phyloP scores from a whole-genome alignment of 2,113 vertebrate genomes.

The Elephantulus edwardii region DNA sequence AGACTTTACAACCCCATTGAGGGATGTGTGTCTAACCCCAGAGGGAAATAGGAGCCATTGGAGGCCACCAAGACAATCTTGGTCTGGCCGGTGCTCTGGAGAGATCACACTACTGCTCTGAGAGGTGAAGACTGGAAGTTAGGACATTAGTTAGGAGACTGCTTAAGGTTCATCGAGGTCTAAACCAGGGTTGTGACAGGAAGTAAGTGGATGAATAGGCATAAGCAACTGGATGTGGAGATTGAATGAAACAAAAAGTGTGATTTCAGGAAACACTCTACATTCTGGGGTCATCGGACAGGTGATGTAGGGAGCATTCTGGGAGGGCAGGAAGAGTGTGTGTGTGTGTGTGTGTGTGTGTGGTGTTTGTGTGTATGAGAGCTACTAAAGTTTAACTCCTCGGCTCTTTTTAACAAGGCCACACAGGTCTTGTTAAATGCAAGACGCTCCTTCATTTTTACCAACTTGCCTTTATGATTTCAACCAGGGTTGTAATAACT shows the following conservation, averaged over 20 bases:
- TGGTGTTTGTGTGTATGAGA: too few species aligned
- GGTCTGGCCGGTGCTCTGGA: not conserved
- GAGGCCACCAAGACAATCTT: not conserved
- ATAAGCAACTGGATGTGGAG: not conserved
- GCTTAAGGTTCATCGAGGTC: not conserved
- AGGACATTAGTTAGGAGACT: not conserved
- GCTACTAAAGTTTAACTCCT: not conserved
- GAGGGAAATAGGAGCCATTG: not conserved
- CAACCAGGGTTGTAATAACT: not conserved
- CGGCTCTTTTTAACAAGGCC: not conserved
- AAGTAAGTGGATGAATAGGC: not conserved
- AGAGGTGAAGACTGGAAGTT: not conserved
- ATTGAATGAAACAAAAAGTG: not conserved
- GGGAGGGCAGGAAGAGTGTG: not conserved
- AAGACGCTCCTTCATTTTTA: not conserved
- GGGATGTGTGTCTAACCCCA: not conserved
- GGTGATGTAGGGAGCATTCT: not conserved
- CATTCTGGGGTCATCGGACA: too few species aligned
- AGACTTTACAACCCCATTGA: not conserved
- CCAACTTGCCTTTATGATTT: not conserved
- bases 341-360: too few species aligned
- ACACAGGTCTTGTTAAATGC: not conserved
- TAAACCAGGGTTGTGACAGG: not conserved
- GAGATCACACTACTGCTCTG: not conserved
- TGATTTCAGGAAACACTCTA: not conserved